These are phyloP conservation scores for Orestias chungarensis DNA, from an alignment of 2,797 vertebrate genomes.

Conservation along the genomic window DNA sequence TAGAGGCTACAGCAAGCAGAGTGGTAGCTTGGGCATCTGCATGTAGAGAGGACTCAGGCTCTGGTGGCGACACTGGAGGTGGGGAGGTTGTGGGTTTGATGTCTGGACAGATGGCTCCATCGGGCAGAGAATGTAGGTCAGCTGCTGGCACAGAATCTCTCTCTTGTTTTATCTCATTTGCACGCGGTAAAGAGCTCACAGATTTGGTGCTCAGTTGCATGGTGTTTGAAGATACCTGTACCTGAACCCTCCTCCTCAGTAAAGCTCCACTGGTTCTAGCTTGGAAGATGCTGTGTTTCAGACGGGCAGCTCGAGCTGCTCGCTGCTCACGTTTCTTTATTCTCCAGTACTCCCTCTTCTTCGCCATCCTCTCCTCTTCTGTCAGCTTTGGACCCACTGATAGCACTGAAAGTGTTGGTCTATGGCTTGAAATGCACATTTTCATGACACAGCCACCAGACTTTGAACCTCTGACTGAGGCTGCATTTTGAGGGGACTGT, in stretches of 20 bases:
- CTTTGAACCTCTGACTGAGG: background rate
- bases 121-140: constrained; percentile 58
- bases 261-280: constrained; percentile 40
- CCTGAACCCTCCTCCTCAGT: constrained; percentile 63
- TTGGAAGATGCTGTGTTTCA: constrained; percentile 59
- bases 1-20: constrained; percentile 81
- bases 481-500: constrained; percentile 22
- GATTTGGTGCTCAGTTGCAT: background rate
- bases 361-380: constrained; percentile 72
- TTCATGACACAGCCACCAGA: constrained; percentile 64
- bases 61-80: constrained; percentile 49
- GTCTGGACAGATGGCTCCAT: constrained; percentile 63
- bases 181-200: constrained; percentile 12
- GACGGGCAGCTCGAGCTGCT: constrained; percentile 64
- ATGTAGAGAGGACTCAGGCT: constrained; percentile 59
- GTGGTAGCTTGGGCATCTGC: constrained; percentile 77
- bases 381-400: constrained; percentile 40
- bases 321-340: constrained; percentile 81
- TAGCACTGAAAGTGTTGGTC: rapidly evolving
- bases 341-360: constrained; percentile 79
- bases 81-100: constrained; percentile 55
- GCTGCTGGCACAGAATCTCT: constrained; percentile 45
- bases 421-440: constrained; percentile 52
- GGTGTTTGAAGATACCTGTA: constrained; percentile 14
- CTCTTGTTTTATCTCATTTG: constrained; percentile 71